Percentiles rank a stretch among this genome's conserved stretches.
phyloP scores from a whole-genome alignment of 2,113 vertebrate species.

The Gadus chalcogrammus region DNA sequence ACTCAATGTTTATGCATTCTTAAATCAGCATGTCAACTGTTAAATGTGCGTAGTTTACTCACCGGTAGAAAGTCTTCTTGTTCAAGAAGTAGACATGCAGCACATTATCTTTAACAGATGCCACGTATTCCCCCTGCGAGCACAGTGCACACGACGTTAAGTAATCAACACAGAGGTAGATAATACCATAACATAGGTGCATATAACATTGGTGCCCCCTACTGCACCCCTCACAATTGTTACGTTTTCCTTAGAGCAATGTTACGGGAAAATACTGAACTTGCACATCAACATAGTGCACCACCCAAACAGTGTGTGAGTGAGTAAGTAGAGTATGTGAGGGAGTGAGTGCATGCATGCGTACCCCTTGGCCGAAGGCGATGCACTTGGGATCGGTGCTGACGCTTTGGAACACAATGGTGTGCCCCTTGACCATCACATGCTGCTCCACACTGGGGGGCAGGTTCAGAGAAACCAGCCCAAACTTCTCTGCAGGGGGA shows the following conservation, averaged over 20 bases:
- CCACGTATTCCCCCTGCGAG: constrained; percentile 82
- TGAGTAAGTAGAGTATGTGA: neutral
- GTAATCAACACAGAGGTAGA: neutral
- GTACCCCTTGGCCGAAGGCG: constrained; percentile 83
- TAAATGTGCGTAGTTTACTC: constrained; percentile 32
- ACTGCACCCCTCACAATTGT: neutral
- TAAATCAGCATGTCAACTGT: neutral
- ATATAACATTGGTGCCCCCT: neutral
- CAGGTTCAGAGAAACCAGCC: constrained; percentile 81
- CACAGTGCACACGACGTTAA: neutral
- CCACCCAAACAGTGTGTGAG: neutral
- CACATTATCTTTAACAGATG: constrained; percentile 69
- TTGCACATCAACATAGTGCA: too few species aligned
- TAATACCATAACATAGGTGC: neutral
- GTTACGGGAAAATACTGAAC: too few species aligned
- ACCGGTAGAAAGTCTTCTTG: constrained; percentile 81
- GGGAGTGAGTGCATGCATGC: neutral
- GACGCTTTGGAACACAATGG: constrained; percentile 75
- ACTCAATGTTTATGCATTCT: neutral
- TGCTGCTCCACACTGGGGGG: constrained; percentile 77
- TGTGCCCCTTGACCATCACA: constrained; percentile 72
- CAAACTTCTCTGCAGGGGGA: constrained; percentile 74
- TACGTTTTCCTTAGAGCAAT: too few species aligned
- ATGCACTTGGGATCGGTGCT: constrained; percentile 66
- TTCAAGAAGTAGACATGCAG: constrained; percentile 87